phyloP scores from a whole-genome alignment of 30 jellyfish, hydroid and myxozoan genomes.

The Pseudorhiza aurosa region DNA sequence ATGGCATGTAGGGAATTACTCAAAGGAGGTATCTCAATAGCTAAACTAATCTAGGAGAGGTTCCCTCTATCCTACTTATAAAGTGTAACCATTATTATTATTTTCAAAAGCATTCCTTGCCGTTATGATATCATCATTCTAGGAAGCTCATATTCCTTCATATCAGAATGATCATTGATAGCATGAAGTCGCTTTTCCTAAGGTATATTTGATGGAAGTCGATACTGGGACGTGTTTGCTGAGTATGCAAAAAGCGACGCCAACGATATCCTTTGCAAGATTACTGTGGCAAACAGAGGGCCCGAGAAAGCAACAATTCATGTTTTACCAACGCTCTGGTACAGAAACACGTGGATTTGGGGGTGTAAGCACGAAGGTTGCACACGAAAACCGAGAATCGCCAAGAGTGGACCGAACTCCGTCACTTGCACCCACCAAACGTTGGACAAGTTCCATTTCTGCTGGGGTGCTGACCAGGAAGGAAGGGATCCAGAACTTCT shows the following conservation, averaged over 20 bases:
- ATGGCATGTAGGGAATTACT: too few species aligned
- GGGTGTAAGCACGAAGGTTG: conserved; percentile 98
- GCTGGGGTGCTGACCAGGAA: conserved; percentile 83
- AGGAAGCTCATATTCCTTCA: too few species aligned
- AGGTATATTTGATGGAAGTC: conserved; percentile 81
- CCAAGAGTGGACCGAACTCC: conserved; percentile 47
- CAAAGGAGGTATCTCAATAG: too few species aligned
- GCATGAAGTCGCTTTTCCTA: not conserved
- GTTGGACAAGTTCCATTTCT: conserved; percentile 60
- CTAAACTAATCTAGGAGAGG: too few species aligned
- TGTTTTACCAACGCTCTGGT: conserved; percentile 89
- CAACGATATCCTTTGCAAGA: conserved; percentile 76
- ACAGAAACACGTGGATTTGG: conserved; percentile 98
- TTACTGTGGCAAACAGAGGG: conserved; percentile 89
- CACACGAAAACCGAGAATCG: conserved; percentile 87
- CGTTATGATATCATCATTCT: too few species aligned
- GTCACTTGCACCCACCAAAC: conserved; percentile 82
- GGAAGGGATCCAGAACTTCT: conserved; percentile 73
- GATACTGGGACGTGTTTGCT: conserved; percentile 86
- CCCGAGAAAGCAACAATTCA: conserved; percentile 74
- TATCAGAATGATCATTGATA: too few species aligned
- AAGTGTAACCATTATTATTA: too few species aligned
- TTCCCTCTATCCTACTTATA: too few species aligned
- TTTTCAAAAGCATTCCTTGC: too few species aligned
- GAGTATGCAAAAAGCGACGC: conserved; percentile 83